Base-by-base conservation (phyloP, 2,888 invertebrate species). In the Limnephilus rhombicus region DNA sequence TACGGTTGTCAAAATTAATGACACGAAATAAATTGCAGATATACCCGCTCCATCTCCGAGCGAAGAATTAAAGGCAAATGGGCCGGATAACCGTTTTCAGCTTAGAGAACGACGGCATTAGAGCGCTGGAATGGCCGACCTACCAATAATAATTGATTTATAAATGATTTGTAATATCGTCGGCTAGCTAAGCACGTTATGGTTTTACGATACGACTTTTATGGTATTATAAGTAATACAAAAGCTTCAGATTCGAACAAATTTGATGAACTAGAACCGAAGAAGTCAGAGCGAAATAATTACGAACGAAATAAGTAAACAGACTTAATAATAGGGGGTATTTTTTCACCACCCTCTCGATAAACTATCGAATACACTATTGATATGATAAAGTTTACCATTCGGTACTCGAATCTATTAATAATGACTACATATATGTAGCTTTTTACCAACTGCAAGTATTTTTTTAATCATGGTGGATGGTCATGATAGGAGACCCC, bases 1-100 rank as follows among this genome's bases (percentile, higher is more conserved):
- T 91, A 90, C 90, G 80, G 89, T 89, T 89, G 91, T 91, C 92
- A 92, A 90, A 92, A 90, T 91, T 93, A 93, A 92, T 93, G 92
- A 90, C 91, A 91, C 83, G 92, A 92, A 90, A 92, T 91, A 90
- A 91, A 92, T 92, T 93, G 88, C 87, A 92, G 88, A 93, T 91
- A 91, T 90, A 80, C 92, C 37, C 87, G 45, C 31, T 91, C 82
- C 89, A 83, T 91, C 45, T 90, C 81, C 31, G 41, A 24, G 80
- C 68, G 85, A 68, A 68, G 85, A 85, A 85, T 80, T 90, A 68
- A 90, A 85, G 34, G 45, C 13, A 41, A 86, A 86, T 45, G 86
- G 86, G 13, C 29, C 45, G 45, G 86, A 86, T 86, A 41, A 68
- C 68, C 68, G 68, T 68, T 68, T 68, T 68, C 68, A 68, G 68